Evolutionary conservation across 2,113 vertebrate species (phyloP).

Genomic region (Nycticorax nycticorax): DNA sequence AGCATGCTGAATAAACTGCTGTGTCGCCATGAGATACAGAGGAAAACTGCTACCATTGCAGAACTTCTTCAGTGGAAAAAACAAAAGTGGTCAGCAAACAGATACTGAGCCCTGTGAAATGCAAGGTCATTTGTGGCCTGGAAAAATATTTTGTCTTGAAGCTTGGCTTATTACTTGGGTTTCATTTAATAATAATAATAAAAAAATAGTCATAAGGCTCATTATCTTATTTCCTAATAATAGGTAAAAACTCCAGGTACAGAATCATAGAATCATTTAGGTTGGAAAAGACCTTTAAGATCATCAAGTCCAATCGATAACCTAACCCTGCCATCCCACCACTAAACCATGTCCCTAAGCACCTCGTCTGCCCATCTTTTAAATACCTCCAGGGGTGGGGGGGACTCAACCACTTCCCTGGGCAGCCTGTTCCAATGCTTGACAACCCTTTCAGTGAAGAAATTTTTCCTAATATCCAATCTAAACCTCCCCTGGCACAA

Average conservation of each 20-base stretch:
- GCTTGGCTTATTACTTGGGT: background rate
- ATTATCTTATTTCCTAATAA: background rate
- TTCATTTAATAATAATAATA: background rate
- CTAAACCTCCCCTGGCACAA: too few species aligned
- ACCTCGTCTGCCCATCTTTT: too few species aligned
- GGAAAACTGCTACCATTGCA: background rate
- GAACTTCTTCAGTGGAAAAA: background rate
- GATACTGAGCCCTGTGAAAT: background rate
- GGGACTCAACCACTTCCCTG: too few species aligned
- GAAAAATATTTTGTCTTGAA: background rate
- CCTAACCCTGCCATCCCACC: too few species aligned
- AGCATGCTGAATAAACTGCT: background rate
- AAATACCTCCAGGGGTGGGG: too few species aligned
- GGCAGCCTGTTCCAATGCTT: too few species aligned
- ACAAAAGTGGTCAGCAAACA: background rate
- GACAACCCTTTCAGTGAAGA: too few species aligned
- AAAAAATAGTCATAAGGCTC: rapidly evolving
- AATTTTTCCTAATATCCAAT: too few species aligned
- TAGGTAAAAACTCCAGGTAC: background rate
- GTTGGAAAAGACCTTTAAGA: too few species aligned
- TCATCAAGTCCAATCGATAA: too few species aligned
- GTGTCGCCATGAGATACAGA: background rate
- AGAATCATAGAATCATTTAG: background rate
- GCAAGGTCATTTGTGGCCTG: background rate
- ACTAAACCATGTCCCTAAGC: too few species aligned